phyloP scores from a whole-genome alignment of 2,113 vertebrate species.

The Macaca fascicularis region DNA sequence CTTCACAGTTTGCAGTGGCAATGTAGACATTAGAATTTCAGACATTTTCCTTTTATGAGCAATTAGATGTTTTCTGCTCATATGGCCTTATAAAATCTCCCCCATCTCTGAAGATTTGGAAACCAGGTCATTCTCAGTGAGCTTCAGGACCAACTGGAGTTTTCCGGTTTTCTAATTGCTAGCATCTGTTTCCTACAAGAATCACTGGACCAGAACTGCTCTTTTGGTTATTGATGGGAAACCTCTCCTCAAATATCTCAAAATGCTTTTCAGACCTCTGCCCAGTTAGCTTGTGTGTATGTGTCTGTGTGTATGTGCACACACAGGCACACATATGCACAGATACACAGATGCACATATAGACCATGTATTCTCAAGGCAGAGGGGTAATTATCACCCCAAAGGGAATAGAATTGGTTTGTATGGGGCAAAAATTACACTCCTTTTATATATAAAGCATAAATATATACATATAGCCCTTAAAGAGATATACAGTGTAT shows the following conservation, averaged over 20 bases:
- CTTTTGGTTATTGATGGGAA: not conserved
- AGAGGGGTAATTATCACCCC: not conserved
- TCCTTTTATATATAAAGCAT: not conserved
- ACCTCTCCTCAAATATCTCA: not conserved
- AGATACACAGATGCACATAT: accelerated
- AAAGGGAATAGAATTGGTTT: not conserved
- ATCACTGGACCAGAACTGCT: not conserved
- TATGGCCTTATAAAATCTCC: not conserved
- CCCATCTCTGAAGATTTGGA: not conserved
- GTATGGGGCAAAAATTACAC: not conserved
- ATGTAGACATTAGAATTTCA: not conserved
- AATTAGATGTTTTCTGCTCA: not conserved
- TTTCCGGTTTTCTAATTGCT: not conserved
- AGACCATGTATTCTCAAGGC: not conserved
- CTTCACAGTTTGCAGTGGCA: not conserved
- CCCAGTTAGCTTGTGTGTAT: not conserved
- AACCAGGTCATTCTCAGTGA: not conserved
- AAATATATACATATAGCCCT: not conserved
- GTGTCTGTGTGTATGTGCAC: not conserved
- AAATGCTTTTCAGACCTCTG: not conserved
- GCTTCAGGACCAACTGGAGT: not conserved
- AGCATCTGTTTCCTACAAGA: not conserved
- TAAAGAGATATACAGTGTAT: not conserved
- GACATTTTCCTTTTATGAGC: not conserved
- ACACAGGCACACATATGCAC: too few relatives aligned